phyloP scores from a whole-genome alignment of 2,113 vertebrate species.

The Phaethon lepturus region DNA sequence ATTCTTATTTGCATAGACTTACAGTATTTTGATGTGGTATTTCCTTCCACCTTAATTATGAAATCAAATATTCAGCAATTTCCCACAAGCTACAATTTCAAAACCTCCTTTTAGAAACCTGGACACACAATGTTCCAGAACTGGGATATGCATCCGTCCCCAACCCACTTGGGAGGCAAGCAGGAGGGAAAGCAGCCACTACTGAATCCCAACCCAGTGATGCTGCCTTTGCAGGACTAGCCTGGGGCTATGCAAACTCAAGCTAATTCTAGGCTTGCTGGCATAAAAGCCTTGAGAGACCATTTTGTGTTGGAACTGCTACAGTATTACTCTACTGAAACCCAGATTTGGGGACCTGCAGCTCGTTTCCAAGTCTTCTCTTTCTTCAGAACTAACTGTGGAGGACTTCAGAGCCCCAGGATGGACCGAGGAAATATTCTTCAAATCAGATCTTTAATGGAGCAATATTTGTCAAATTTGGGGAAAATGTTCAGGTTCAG shows the following conservation, averaged over 20 bases:
- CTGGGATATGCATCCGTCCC: neutral
- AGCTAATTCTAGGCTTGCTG: neutral
- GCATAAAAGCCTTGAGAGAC: neutral
- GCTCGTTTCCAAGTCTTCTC: neutral
- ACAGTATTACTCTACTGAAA: neutral
- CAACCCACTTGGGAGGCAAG: neutral
- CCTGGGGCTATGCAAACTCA: neutral
- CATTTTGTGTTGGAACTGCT: neutral
- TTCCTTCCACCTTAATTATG: neutral
- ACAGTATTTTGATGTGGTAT: neutral
- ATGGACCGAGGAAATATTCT: neutral
- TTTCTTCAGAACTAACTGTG: neutral
- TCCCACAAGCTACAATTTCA: neutral
- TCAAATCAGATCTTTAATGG: neutral
- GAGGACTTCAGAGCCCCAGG: neutral
- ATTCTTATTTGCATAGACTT: neutral
- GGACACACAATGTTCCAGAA: neutral
- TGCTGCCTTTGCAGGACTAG: neutral
- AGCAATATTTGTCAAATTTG: neutral
- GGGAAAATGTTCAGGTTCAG: neutral
- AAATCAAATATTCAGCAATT: constrained; percentile 12
- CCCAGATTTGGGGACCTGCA: neutral
- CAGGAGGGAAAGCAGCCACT: neutral
- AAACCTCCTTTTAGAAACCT: neutral
- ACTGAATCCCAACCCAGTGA: neutral